A percentile compares a stretch with the other conserved stretches of the same genome.
Evolutionary conservation across 1,140 invertebrate species (phyloP).

Genomic region (Antheraea mylitta): DNA sequence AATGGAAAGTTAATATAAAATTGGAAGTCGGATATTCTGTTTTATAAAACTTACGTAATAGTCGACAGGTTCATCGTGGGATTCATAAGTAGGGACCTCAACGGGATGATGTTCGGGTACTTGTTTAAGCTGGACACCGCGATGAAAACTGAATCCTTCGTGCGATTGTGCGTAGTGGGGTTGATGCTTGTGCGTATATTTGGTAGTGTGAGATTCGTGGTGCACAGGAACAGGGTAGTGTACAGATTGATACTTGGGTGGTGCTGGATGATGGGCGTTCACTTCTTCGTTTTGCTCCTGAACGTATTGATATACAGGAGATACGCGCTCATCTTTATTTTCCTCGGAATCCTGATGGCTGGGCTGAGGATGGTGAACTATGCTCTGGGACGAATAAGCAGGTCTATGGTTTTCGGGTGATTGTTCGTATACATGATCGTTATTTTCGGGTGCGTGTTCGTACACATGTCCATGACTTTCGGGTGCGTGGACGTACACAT

Average conservation of each 20-base stretch:
- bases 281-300: constrained; percentile 35
- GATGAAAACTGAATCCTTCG: constrained; percentile 25
- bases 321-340: constrained; percentile 38
- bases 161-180: constrained; percentile 29
- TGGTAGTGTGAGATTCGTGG: constrained; percentile 16
- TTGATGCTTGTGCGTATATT: constrained; percentile 14
- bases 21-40: constrained; percentile 39
- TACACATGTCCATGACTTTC: constrained; percentile 11
- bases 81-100: constrained; percentile 37
- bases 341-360: constrained; percentile 47
- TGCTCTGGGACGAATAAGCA: constrained; percentile 46
- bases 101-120: constrained; percentile 30
- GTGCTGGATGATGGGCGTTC: constrained; percentile 32
- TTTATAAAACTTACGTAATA: constrained; percentile 66
- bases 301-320: constrained; percentile 38
- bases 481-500: constrained; percentile 5
- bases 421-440: constrained; percentile 17
- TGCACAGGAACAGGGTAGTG: constrained; percentile 38
- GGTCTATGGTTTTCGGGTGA: constrained; percentile 28
- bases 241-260: constrained; percentile 37
- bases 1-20: constrained; percentile 61
- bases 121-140: constrained; percentile 30
- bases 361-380: constrained; percentile 42
- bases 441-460: constrained; percentile 16
- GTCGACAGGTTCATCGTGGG: constrained; percentile 63